phyloP scores from a whole-genome alignment of 2,113 vertebrate genomes.

The Meleagris gallopavo region DNA sequence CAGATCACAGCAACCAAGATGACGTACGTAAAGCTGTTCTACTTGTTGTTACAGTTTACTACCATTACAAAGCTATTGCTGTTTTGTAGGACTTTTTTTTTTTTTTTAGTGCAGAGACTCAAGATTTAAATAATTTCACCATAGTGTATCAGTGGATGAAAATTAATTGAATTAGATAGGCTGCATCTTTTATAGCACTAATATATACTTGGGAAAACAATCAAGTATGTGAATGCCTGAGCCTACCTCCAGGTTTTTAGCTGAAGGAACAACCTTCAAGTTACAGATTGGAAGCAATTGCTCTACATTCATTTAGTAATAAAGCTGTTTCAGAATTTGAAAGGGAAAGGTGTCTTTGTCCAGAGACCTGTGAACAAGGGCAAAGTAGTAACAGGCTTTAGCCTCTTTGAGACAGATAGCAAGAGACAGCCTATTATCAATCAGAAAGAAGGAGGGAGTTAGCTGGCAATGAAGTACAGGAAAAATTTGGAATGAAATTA shows the following conservation, averaged over 20 bases:
- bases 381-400: neutral
- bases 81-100: neutral
- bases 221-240: neutral
- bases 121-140: neutral
- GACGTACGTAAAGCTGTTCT: neutral
- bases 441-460: neutral
- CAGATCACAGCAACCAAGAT: neutral
- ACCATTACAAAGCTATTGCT: neutral
- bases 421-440: conserved; percentile 14
- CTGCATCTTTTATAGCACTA: neutral
- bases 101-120: neutral
- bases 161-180: neutral
- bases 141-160: neutral
- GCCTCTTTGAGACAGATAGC: neutral
- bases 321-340: neutral
- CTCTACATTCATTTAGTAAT: neutral
- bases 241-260: neutral
- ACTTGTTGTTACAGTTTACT: neutral
- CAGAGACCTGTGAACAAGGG: neutral
- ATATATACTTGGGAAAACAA: neutral
- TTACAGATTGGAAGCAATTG: neutral
- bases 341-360: neutral
- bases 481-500: neutral
- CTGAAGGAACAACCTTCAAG: neutral
- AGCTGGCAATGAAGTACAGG: neutral